phyloP scores from a whole-genome alignment of 2,113 vertebrate genomes.

The Leptobrachium ailaonicum region DNA sequence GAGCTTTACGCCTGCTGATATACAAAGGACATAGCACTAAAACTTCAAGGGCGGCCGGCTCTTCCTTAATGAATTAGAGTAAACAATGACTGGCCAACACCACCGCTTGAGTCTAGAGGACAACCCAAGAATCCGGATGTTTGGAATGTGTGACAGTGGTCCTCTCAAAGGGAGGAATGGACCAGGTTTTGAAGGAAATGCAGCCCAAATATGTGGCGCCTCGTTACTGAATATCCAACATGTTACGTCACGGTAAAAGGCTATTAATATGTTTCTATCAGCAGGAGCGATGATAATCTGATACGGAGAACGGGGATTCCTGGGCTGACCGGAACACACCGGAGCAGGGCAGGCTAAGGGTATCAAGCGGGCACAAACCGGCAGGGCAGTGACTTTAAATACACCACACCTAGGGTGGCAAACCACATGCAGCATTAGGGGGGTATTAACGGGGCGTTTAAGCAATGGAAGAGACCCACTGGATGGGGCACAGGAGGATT shows the following conservation, averaged over 20 bases:
- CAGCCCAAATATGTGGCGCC: background rate
- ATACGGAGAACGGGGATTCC: background rate
- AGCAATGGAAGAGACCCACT: too few relatives aligned
- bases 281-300: background rate
- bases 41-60: constrained; percentile 9
- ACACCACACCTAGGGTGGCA: too few relatives aligned
- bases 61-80: background rate
- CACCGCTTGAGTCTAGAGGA: background rate
- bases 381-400: too few relatives aligned
- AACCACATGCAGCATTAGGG: too few relatives aligned
- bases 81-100: background rate
- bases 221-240: background rate
- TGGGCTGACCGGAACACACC: background rate
- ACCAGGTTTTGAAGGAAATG: background rate
- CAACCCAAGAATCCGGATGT: constrained; percentile 14
- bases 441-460: too few relatives aligned
- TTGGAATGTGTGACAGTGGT: background rate
- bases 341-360: too few relatives aligned
- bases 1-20: constrained; percentile 16
- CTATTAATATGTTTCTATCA: constrained; percentile 4
- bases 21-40: constrained; percentile 16
- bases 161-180: background rate
- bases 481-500: too few relatives aligned
- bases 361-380: too few relatives aligned
- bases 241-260: background rate